Conservation (phyloP, 2,113 vertebrate genomes). For the Pseudorectes ferrugineus region DNA sequence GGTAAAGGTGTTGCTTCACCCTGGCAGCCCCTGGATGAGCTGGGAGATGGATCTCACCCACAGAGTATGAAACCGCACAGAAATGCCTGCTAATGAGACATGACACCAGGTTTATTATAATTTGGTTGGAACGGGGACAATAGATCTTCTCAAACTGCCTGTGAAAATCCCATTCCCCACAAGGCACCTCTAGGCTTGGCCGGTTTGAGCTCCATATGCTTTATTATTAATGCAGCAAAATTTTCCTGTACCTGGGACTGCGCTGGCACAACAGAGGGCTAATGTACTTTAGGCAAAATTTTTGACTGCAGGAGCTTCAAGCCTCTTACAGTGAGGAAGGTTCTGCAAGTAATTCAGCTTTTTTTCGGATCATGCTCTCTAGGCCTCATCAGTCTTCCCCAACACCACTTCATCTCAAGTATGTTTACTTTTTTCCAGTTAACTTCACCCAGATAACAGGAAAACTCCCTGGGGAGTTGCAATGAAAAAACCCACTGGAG, state of each 20-base stretch:
- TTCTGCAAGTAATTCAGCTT: background rate
- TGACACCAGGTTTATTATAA: constrained; percentile 11
- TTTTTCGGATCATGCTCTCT: background rate
- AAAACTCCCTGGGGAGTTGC: constrained; percentile 14
- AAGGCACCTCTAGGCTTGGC: background rate
- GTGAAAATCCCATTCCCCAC: background rate
- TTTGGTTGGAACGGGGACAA: background rate
- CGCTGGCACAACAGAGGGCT: background rate
- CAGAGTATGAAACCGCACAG: background rate
- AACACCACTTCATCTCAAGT: background rate
- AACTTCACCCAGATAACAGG: constrained; percentile 33
- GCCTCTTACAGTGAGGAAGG: background rate
- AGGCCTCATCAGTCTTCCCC: background rate
- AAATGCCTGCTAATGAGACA: background rate
- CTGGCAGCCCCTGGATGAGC: background rate
- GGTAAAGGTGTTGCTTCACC: background rate
- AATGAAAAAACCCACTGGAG: constrained; percentile 5
- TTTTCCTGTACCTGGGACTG: background rate
- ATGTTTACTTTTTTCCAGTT: constrained; percentile 41
- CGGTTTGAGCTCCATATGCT: background rate
- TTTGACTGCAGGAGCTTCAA: background rate
- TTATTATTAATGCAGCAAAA: background rate
- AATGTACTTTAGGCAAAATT: background rate
- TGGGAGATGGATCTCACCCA: background rate
- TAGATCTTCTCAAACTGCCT: background rate